Conservation (phyloP, 23 tunicate species). For the Trididemnum miniatum region DNA sequence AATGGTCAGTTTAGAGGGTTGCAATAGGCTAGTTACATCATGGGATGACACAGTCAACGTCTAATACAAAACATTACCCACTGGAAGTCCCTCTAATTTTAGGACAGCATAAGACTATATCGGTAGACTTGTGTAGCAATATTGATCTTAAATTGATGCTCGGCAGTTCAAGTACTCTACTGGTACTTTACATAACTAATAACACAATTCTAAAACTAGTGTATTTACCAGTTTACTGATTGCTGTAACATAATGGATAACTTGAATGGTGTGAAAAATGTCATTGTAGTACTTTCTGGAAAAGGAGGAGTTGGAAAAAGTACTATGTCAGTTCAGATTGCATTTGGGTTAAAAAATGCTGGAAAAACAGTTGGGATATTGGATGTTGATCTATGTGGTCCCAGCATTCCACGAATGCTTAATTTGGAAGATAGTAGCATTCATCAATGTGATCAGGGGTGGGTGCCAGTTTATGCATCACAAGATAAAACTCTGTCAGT, state of each 20-base stretch:
- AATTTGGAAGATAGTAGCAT: constrained; percentile 62
- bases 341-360: constrained; percentile 52
- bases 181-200: too few species aligned
- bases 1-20: too few species aligned
- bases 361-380: constrained; percentile 86
- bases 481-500: constrained; percentile 45
- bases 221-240: too few species aligned
- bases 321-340: constrained; percentile 77
- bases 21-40: too few species aligned
- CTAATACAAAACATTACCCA: too few species aligned
- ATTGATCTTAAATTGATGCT: too few species aligned
- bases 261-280: constrained; percentile 53
- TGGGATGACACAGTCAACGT: too few species aligned
- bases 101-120: too few species aligned
- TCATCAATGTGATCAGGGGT: constrained; percentile 81
- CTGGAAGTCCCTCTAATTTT: too few species aligned
- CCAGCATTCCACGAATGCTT: constrained; percentile 88
- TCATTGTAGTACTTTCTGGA: constrained; percentile 84
- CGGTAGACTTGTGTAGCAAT: too few species aligned
- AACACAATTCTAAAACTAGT: too few species aligned
- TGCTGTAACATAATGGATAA: constrained; percentile 32
- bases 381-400: constrained; percentile 96
- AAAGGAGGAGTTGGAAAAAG: constrained; percentile 99
- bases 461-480: constrained; percentile 73
- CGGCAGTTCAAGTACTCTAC: too few species aligned